phyloP scores from a whole-genome alignment of 2,113 vertebrate species.

The Epinephelus fuscoguttatus region DNA sequence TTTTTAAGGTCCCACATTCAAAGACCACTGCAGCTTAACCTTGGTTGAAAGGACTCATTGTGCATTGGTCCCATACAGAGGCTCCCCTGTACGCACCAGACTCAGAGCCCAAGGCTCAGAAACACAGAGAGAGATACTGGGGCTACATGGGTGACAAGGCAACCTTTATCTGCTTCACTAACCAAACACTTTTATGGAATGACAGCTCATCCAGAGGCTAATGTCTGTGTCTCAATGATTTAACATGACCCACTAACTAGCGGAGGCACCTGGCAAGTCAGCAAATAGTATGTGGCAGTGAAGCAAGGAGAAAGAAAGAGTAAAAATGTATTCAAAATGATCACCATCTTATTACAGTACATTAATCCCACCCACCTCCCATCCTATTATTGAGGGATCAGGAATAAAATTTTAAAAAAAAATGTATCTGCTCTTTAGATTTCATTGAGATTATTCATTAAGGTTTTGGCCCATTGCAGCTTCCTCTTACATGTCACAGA shows the following conservation, averaged over 20 bases:
- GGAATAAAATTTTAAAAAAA: neutral
- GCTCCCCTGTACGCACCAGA: constrained; percentile 54
- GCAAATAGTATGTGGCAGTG: constrained; percentile 31
- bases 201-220: constrained; percentile 48
- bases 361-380: neutral
- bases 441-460: neutral
- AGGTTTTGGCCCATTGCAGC: neutral
- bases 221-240: constrained; percentile 30
- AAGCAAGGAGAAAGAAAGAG: neutral
- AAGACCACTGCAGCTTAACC: constrained; percentile 28
- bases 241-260: constrained; percentile 32
- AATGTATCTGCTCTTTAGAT: neutral
- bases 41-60: constrained; percentile 71
- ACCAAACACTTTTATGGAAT: constrained; percentile 55
- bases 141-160: constrained; percentile 66
- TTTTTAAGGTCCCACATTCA: constrained; percentile 44
- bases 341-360: neutral
- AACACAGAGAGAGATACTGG: constrained; percentile 43
- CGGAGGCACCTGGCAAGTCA: constrained; percentile 39
- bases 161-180: constrained; percentile 68
- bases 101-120: constrained; percentile 47
- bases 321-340: neutral
- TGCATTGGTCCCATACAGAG: constrained; percentile 68
- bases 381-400: neutral
- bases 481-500: neutral